Percentiles rank a stretch among this genome's conserved stretches.
Conservation (phyloP, 2,113 vertebrate species). For the Catharus bicknelli region DNA sequence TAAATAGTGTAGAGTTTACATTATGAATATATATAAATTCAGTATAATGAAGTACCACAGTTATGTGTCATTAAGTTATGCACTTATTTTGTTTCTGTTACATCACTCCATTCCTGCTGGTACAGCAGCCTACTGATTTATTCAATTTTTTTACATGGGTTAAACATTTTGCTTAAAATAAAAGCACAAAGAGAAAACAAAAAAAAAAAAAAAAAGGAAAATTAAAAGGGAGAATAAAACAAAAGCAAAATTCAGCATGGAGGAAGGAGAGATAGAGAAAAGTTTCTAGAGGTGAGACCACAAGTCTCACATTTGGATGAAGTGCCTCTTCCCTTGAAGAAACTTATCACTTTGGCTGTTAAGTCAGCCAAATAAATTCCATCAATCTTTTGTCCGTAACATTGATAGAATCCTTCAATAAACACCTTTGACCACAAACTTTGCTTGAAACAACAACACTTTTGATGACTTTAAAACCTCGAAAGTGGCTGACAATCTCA, state of each 20-base stretch:
- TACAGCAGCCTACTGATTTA: background rate
- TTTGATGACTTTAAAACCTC: background rate
- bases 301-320: background rate
- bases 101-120: background rate
- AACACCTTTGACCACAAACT: background rate
- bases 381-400: background rate
- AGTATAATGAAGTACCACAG: background rate
- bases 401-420: background rate
- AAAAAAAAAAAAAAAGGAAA: background rate
- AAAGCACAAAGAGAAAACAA: background rate
- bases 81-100: background rate
- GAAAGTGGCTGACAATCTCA: background rate
- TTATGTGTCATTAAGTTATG: background rate
- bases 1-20: background rate
- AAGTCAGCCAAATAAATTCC: background rate
- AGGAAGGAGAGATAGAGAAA: background rate
- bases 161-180: background rate
- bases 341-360: background rate
- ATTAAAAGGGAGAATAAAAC: fast-evolving
- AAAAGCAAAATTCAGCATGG: background rate
- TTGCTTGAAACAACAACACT: background rate
- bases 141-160: background rate
- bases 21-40: background rate
- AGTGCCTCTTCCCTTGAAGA: background rate
- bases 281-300: background rate